Conservation (phyloP, 1,140 invertebrate species). For the Periplaneta americana region DNA sequence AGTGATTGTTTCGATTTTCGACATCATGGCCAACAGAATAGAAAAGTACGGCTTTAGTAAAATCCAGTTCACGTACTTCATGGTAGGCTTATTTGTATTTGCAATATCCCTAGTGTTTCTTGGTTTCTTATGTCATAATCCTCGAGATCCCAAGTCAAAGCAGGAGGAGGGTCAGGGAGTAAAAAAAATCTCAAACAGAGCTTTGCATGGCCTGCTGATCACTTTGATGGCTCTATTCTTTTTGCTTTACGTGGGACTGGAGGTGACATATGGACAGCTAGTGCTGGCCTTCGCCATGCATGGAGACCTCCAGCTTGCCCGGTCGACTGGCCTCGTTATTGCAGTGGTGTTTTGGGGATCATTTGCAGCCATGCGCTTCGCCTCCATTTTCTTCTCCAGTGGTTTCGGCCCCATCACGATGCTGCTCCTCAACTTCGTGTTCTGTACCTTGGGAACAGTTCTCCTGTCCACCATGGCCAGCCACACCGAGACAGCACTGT, state of each 20-base stretch:
- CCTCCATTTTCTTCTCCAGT: constrained; percentile 39
- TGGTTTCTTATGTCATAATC: constrained; percentile 36
- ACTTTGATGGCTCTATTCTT: constrained; percentile 40
- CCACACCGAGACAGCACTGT: constrained; percentile 28
- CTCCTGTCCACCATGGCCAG: constrained; percentile 34
- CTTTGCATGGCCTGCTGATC: constrained; percentile 30
- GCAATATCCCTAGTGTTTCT: constrained; percentile 38
- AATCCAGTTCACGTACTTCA: constrained; percentile 42
- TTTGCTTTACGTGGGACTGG: constrained; percentile 39
- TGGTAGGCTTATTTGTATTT: constrained; percentile 38
- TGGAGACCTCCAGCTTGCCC: constrained; percentile 29
- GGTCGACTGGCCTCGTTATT: constrained; percentile 34
- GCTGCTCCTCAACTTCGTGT: constrained; percentile 34
- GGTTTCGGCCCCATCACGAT: constrained; percentile 34
- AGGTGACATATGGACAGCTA: constrained; percentile 43
- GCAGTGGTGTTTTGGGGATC: constrained; percentile 44
- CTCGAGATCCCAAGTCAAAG: constrained; percentile 28
- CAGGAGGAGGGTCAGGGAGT: constrained; percentile 24
- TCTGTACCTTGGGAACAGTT: constrained; percentile 34
- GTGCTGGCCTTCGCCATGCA: constrained; percentile 36
- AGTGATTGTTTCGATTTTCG: constrained; percentile 13
- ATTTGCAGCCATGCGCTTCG: constrained; percentile 39
- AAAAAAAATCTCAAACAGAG: constrained; percentile 15
- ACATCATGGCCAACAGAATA: constrained; percentile 24
- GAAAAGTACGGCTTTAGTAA: constrained; percentile 35